Base-by-base conservation (phyloP, 2,888 invertebrate genomes). In the Ennomos erosarius region DNA sequence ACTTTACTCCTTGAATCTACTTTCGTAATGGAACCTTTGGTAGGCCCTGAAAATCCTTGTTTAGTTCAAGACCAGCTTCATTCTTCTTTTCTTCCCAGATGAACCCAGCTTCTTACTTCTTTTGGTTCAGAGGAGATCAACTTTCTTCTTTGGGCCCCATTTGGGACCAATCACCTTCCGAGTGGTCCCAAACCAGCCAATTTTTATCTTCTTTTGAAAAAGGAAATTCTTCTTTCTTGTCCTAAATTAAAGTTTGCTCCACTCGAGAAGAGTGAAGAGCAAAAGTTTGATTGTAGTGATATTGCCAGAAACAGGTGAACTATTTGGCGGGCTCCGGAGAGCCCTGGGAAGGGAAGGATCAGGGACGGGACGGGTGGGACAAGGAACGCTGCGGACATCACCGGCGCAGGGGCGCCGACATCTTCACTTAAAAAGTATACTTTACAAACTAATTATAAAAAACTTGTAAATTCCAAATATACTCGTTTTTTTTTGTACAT, bases 381-480 rank as follows among this genome's bases (percentile, higher is more conserved):
- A 62, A 74, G 81, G 83, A 62, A 70, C 65, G 87, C 90, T 87
- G 90, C 88, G 87, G 84, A 79, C 84, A 81, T 79, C 80, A 69
- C 67, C 71, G 74, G 76, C 74, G 75, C 79, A 76, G 74, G 80
- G 75, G 73, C 73, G 72, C 67, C 64, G 71, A 79, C 83, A 85
- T 81, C 88, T 90, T 88, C 85, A 85, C 90, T 91, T 91, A 91
- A 86, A 78, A 86, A 59, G 84, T 89, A 88, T 85, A 86, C 84
- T 85, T 87, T 90, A 88, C 86, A 85, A 89, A 90, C 90, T 90
- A 90, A 91, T 89, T 90, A 90, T 90, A 90, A 92, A 90, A 92
- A 90, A 88, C 88, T 90, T 91, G 90, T 92, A 91, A 90, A 89
- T 87, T 86, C 87, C 87, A 91, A 90, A 91, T 90, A 91, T 91